Evolutionary conservation across 1,140 invertebrate species (phyloP).

Genomic region (Rhopalosiphum maidis): DNA sequence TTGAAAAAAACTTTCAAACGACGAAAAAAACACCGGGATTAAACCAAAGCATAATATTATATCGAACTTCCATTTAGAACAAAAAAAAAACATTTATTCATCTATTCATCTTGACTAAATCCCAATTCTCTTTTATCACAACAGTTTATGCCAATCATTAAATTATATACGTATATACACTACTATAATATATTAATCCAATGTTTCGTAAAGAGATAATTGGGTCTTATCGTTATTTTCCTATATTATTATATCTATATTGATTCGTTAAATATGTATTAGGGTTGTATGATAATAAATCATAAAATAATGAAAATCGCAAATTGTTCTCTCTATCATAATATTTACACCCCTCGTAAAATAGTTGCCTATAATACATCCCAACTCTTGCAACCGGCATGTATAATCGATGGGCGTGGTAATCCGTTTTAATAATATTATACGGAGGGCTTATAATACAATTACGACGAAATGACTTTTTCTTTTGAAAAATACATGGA

Average conservation of each 20-base stretch:
- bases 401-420: constrained; percentile 55
- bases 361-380: constrained; percentile 12
- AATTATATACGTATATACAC: neutral
- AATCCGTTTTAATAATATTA: constrained; percentile 53
- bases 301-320: constrained; percentile 56
- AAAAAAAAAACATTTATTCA: neutral
- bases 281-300: constrained; percentile 48
- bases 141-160: neutral
- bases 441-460: constrained; percentile 48
- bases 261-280: constrained; percentile 40
- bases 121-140: neutral
- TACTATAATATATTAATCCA: neutral
- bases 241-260: constrained; percentile 26
- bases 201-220: constrained; percentile 36
- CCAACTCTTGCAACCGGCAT: neutral
- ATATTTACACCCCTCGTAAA: constrained; percentile 51
- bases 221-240: constrained; percentile 35
- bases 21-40: neutral
- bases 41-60: neutral
- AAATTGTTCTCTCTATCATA: constrained; percentile 54
- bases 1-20: neutral
- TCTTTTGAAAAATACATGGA: constrained; percentile 26
- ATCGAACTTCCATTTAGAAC: neutral
- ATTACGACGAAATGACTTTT: constrained; percentile 46
- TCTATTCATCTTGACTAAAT: neutral